Evolutionary conservation across 2,113 vertebrate genomes (phyloP), one percentile per base, ranked within the genome.

Genomic region (Tiliqua scincoides): DNA sequence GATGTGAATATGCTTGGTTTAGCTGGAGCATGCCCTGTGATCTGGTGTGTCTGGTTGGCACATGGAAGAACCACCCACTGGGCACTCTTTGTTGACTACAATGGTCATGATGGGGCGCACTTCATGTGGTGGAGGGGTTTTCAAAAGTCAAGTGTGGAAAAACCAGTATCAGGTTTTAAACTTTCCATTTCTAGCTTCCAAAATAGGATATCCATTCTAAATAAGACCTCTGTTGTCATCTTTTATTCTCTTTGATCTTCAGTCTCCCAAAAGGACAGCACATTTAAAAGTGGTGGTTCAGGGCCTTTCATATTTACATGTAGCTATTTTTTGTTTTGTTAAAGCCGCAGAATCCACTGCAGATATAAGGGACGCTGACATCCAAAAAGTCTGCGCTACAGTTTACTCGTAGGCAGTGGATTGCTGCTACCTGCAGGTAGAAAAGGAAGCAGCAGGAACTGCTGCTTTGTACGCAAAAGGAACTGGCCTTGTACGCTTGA

Each of bases 371-470:
- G 10, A 71, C 5, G 23, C 61, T 54, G 52, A 35, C 82, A 62
- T 67, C 9, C 62, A 21, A 63, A 61, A 59, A 80, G 61, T 27
- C 70, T 32, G 4, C 5, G 10, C 37, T 65, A 20, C 61, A 15
- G 6, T 76, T 85, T 54, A 43, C 65, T 30, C 83, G 67, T 30
- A 71, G 57, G 62, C 61, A 76, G 88, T 32, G 70, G 79, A 48
- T 52, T 84, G 87, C 86, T 87, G 88, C 86, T 59, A 78, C 85
- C 74, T 62, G 80, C n/a, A 3, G 70, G 70, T 76, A 61, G 71
- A 54, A 86, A 62, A 65, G 27, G 77, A 82, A 71, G 87, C 11
- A 40, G 72, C 83, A 77, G 7, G 71, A 37, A 77, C 35, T 23
- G 4, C n/a, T n/a, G n/a, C n/a, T n/a, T n/a, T n/a, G n/a, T n/a